Base-by-base conservation (phyloP, 2,113 vertebrate species). In the Capricornis sumatraensis region DNA sequence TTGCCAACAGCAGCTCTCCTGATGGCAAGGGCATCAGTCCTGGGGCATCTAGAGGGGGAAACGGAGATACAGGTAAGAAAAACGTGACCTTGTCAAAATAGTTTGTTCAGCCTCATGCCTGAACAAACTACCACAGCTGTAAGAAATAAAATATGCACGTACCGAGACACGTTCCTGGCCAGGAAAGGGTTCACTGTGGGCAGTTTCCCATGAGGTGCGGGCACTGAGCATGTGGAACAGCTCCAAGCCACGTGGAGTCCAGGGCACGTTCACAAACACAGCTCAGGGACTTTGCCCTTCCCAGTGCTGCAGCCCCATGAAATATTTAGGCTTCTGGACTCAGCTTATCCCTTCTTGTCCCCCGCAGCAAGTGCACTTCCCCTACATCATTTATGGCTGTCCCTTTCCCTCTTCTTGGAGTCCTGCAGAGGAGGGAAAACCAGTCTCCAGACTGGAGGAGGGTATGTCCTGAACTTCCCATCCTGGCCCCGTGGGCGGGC, bases 271-370 rank as follows among this genome's bases (percentile, higher is more conserved):
- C 40, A 74, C 91, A 96, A 96, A 97, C 95, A 96, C 64, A 92
- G 96, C 94, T 79, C 17, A 1, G 96, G 97, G 97, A 97, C 97
- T 98, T 87, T 94, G 95, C 91, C 95, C 97, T 97, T 90, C 83
- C 91, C 62, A 30, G 83, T 13, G 93, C 96, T 90, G 88, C 89
- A 96, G 93, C 25, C 52, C 94, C 95, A 97, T 98, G 97, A 98
- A 98, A 97, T 97, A 98, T 98, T 98, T 74, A 98, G 94, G 78
- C 50, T 96, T 96, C 95, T 97, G 89, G 94, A 95, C 21, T 11
- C 89, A 47, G 95, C 43, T 95, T 89, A 93, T 94, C 95, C 92
- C 91, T 94, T 93, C 85, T 17, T 94, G 94, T 96, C 78, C 94
- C 95, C 89, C 93, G 95, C 82, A 96, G 97, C 95, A 97, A 96